Base-by-base conservation (phyloP, 2,113 vertebrate species). In the Pollachius pollachius region DNA sequence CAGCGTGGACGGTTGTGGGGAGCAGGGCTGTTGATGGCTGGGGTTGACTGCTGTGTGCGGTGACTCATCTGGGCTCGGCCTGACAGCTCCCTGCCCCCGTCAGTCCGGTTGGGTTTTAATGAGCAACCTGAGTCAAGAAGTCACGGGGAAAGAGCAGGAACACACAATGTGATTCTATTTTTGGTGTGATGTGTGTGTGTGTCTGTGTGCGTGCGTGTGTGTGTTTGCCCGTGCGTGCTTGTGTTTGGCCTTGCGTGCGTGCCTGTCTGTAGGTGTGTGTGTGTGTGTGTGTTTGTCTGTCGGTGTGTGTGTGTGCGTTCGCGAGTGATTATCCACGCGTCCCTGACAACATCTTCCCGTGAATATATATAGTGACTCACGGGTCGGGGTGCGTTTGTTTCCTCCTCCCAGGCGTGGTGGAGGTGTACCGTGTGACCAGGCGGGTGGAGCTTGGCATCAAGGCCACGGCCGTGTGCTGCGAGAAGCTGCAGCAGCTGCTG, bases 371-470 rank as follows among this genome's bases (percentile, higher is more conserved):
- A 48, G 2, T 48, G 41, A 48, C 19, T 2, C 27, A 30, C 62
- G 72, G 59, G 52, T 15, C 62, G 19, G 27, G 54, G 16, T 70
- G 6, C 60, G 41, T 13, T 48, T 9, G 3, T 69, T 15, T 70
- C 19, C 61, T 27, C 15, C 23, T n/a, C 3, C 69, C 88, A 99
- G 97, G 97, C 58, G 96, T 99, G 67, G 96, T 99, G 62, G 97
- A 99, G 76, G 96, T 99, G 65, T 99, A 98, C 79, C 92, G 97
- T 0, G 96, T 99, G 1, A 94, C 94, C 2, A 95, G 94, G 65
- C 94, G 97, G 1, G 96, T 99, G 68, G 97, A 99, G 77, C 88
- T 99, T 85, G 97, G 96, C 64, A 96, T 99, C 88, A 99, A 99
- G 86, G 96, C 97, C 0, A 98, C 96, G 0, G 97, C 97, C 0